Percentiles rank a stretch among this genome's conserved stretches.
phyloP scores from a whole-genome alignment of 1,140 invertebrate genomes.

The Thaumetopoea pityocampa region DNA sequence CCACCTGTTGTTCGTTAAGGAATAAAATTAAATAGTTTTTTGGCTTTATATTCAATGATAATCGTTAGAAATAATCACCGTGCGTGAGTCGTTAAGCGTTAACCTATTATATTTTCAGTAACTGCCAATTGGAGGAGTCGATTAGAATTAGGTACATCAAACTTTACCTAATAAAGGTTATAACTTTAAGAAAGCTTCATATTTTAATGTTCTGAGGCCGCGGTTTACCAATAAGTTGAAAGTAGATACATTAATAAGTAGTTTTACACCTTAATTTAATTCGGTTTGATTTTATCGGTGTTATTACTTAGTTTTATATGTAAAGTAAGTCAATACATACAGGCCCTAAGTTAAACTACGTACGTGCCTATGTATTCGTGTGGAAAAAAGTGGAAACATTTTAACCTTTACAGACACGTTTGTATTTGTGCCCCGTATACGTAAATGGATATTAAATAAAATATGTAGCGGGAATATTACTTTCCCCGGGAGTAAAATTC shows the following conservation, averaged over 20 bases:
- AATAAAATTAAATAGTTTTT: constrained; percentile 8
- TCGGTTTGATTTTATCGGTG: constrained; percentile 1
- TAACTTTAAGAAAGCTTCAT: constrained; percentile 17
- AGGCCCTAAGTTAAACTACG: too few relatives aligned
- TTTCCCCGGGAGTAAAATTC: constrained; percentile 50
- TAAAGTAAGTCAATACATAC: too few relatives aligned
- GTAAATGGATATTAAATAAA: constrained; percentile 30
- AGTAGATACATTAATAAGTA: constrained; percentile 16
- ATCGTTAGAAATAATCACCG: constrained; percentile 13
- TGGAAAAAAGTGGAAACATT: too few relatives aligned
- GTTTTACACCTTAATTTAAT: constrained; percentile 10
- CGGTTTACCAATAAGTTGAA: constrained; percentile 14
- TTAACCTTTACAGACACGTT: background rate
- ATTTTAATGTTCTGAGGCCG: constrained; percentile 15
- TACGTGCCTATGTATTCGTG: too few relatives aligned
- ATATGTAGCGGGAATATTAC: constrained; percentile 37
- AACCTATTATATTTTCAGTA: constrained; percentile 15
- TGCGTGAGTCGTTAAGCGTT: constrained; percentile 14
- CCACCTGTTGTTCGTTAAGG: constrained; percentile 8
- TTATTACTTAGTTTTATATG: too few relatives aligned
- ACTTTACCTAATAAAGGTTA: constrained; percentile 17
- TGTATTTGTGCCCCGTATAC: constrained; percentile 1
- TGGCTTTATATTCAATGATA: constrained; percentile 5
- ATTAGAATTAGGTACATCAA: constrained; percentile 17
- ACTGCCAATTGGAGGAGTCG: constrained; percentile 14